phyloP scores from a whole-genome alignment of 2,113 vertebrate genomes.

The Benitochromis conjunctus region DNA sequence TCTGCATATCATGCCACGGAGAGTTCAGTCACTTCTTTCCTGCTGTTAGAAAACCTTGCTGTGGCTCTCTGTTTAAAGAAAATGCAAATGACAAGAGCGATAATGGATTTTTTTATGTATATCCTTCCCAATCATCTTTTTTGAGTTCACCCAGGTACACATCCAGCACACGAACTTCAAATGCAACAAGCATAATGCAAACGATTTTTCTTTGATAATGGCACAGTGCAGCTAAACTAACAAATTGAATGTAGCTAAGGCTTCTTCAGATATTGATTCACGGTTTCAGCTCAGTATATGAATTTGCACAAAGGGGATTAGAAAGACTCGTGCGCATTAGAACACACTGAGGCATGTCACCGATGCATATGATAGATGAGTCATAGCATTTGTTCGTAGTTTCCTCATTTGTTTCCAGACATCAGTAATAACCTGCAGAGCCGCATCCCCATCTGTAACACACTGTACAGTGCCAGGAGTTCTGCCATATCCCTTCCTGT shows the following conservation, averaged over 20 bases:
- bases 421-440: not conserved
- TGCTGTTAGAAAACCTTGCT: not conserved
- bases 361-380: slow-evolving; percentile 24
- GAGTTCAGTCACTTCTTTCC: not conserved
- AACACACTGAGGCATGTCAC: not conserved
- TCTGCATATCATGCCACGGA: not conserved
- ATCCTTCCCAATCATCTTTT: not conserved
- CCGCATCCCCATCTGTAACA: not conserved
- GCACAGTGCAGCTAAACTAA: not conserved
- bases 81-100: slow-evolving; percentile 1
- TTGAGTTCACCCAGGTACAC: not conserved
- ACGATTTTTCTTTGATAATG: not conserved
- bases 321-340: not conserved
- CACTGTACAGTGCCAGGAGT: not conserved
- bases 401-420: slow-evolving; percentile 28
- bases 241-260: not conserved
- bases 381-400: slow-evolving; percentile 11
- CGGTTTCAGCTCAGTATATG: slow-evolving; percentile 11
- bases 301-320: slow-evolving; percentile 6
- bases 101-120: slow-evolving; percentile 3
- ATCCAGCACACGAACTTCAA: not conserved
- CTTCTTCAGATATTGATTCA: not conserved
- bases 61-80: not conserved
- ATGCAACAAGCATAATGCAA: not conserved
- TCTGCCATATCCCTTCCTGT: not conserved